Base-by-base conservation (phyloP, 1,140 invertebrate species). In the Drosophila pectinifera region DNA sequence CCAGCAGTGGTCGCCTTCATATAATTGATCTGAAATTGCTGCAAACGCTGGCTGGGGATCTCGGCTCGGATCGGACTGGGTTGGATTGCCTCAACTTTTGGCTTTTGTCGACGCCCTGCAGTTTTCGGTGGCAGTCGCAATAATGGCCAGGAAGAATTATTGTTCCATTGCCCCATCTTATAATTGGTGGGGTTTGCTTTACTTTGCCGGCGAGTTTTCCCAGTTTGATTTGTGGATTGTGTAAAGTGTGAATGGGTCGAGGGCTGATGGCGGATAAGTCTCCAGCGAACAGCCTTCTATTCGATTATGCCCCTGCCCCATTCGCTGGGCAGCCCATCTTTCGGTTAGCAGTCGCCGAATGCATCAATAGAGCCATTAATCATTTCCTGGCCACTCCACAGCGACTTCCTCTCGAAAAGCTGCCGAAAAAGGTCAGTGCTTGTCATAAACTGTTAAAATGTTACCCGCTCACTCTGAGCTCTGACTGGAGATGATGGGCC, bases 1-100 rank as follows among this genome's bases (percentile, higher is more conserved):
- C 22, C 51, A 65, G 67, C 28, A 31, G 54, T 64, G 54, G 61
- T 73, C 75, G 55, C 65, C 69, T 73, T 78, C 48, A 78, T 61
- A 78, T 85, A 85, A 85, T 85, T 85, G 73, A 85, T 85, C 68
- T 43, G 56, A 80, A 80, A 84, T 83, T 85, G 77, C 81, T 53
- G 51, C 63, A 78, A 85, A 78, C 64, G 63, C 46, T 56, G 61
- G 7, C 70, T 73, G 74, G 43, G n/a, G n/a, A n/a, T n/a, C n/a
- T n/a, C n/a, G n/a, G n/a, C n/a, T n/a, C n/a, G n/a, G 24, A 64
- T 64, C 34, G 38, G 48, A 54, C 53, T 46, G 70, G 67, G 74
- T 58, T 57, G 54, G 57, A 73, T 80, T 72, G 77, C 77, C 54
- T 70, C 81, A 85, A 78, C 77, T 85, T 63, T 85, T 79, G 77